Evolutionary conservation across 2,797 vertebrate species (phyloP).

Genomic region (Pipistrellus pipistrellus): DNA sequence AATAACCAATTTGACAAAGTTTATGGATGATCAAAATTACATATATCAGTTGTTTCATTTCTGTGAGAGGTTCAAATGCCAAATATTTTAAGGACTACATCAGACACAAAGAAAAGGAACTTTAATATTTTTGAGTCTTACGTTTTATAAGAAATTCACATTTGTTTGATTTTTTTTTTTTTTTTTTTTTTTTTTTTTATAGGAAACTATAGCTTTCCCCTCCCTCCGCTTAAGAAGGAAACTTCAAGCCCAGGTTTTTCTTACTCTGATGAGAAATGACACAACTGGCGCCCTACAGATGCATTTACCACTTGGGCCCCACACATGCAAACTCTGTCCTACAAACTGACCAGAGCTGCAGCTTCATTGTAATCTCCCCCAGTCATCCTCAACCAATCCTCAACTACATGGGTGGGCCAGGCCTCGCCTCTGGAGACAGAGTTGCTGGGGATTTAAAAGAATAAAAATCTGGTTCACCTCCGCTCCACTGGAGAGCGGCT

Average conservation of each 20-base stretch:
- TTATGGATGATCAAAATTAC: background rate
- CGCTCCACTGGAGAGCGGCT: background rate
- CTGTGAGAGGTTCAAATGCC: background rate
- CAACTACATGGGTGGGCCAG: background rate
- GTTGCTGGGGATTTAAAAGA: background rate
- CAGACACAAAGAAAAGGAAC: background rate
- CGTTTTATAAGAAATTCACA: background rate
- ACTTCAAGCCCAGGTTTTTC: background rate
- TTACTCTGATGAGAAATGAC: background rate
- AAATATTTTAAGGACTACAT: constrained; percentile 19
- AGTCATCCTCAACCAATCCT: background rate
- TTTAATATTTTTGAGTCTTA: background rate
- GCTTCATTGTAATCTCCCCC: background rate
- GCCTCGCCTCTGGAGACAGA: background rate
- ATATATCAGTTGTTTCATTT: background rate
- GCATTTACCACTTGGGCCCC: background rate
- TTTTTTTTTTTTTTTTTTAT: background rate
- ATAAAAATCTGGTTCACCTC: background rate
- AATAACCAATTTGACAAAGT: background rate
- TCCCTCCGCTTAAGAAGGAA: background rate
- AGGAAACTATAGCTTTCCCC: background rate
- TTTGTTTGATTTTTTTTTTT: constrained; percentile 27
- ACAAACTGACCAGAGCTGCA: background rate
- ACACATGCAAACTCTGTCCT: background rate
- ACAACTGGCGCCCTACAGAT: background rate